Evolutionary conservation across 2,797 vertebrate genomes (phyloP).

Genomic region (Jordanella pulchra): DNA sequence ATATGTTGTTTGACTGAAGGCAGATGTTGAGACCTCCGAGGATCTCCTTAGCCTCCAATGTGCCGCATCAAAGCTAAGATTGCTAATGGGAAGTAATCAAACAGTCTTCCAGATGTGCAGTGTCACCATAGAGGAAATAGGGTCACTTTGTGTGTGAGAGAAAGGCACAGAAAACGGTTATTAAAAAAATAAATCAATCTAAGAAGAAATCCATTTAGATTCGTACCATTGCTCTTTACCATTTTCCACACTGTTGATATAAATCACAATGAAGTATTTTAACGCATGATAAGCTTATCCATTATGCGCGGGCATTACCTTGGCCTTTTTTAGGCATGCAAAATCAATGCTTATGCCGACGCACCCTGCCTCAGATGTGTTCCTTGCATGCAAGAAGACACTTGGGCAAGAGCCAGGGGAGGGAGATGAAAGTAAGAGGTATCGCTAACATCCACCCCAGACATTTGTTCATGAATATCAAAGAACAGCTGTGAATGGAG

Average conservation of each 20-base stretch:
- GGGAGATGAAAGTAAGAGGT: slow-evolving; percentile 83
- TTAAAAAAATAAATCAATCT: slow-evolving; percentile 7
- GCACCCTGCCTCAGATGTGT: slow-evolving; percentile 71
- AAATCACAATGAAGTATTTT: slow-evolving; percentile 58
- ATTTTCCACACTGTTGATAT: slow-evolving; percentile 41
- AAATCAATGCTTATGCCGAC: slow-evolving; percentile 67
- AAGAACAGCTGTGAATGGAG: slow-evolving; percentile 83
- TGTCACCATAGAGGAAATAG: slow-evolving; percentile 9
- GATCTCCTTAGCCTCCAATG: slow-evolving; percentile 52
- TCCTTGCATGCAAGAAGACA: slow-evolving; percentile 74
- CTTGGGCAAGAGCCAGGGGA: slow-evolving; percentile 80
- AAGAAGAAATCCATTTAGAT: slow-evolving; percentile 35
- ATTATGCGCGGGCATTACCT: slow-evolving; percentile 72
- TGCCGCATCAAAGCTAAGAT: slow-evolving; percentile 79
- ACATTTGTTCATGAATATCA: slow-evolving; percentile 90
- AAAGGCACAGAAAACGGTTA: not conserved
- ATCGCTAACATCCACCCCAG: slow-evolving; percentile 81
- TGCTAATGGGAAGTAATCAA: slow-evolving; percentile 58
- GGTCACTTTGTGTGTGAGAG: not conserved
- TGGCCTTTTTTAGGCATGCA: slow-evolving; percentile 78
- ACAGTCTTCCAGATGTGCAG: slow-evolving; percentile 41
- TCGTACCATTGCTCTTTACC: slow-evolving; percentile 18
- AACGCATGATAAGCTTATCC: slow-evolving; percentile 73
- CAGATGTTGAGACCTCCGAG: slow-evolving; percentile 79
- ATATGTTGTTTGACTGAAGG: slow-evolving; percentile 70